Conservation (phyloP, 2,888 invertebrate genomes). For the Drosophila atripex region DNA sequence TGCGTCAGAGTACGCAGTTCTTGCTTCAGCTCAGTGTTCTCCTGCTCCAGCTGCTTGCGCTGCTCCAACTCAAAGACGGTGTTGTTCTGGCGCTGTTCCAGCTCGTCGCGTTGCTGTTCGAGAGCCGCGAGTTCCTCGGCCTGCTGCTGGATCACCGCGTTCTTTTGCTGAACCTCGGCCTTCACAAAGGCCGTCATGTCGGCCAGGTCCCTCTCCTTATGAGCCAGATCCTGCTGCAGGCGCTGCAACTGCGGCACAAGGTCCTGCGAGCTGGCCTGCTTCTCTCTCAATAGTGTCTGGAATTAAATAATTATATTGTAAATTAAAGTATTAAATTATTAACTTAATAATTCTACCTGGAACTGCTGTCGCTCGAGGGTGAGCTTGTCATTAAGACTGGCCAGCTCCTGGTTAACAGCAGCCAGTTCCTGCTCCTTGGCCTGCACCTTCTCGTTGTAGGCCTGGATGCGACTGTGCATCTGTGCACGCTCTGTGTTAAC, state of each 20-base stretch:
- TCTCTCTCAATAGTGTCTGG: slow-evolving; percentile 78
- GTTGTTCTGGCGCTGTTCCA: slow-evolving; percentile 79
- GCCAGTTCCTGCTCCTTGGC: slow-evolving; percentile 80
- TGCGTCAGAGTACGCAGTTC: slow-evolving; percentile 80
- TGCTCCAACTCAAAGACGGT: slow-evolving; percentile 82
- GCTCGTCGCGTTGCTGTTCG: slow-evolving; percentile 82
- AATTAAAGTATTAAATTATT: background rate
- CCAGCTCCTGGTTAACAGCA: slow-evolving; percentile 80
- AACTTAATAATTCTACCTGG: slow-evolving; percentile 63
- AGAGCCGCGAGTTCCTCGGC: slow-evolving; percentile 76
- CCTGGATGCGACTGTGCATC: slow-evolving; percentile 78
- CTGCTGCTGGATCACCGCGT: slow-evolving; percentile 79
- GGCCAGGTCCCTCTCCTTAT: slow-evolving; percentile 80
- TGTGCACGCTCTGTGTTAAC: slow-evolving; percentile 83
- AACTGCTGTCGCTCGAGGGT: slow-evolving; percentile 82
- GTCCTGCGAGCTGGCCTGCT: slow-evolving; percentile 82
- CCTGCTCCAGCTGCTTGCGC: slow-evolving; percentile 78
- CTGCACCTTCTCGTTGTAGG: slow-evolving; percentile 80
- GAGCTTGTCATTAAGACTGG: slow-evolving; percentile 81
- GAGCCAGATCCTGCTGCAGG: slow-evolving; percentile 80
- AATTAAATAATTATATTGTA: background rate
- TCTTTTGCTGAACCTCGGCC: slow-evolving; percentile 80
- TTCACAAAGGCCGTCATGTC: slow-evolving; percentile 80
- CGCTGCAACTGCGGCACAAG: slow-evolving; percentile 80
- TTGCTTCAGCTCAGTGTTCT: slow-evolving; percentile 79